A percentile compares a stretch with the other conserved stretches of the same genome.
These are phyloP conservation scores for Ptilodon capucinus DNA, from an alignment of 2,888 invertebrate species.

Conservation along the genomic window DNA sequence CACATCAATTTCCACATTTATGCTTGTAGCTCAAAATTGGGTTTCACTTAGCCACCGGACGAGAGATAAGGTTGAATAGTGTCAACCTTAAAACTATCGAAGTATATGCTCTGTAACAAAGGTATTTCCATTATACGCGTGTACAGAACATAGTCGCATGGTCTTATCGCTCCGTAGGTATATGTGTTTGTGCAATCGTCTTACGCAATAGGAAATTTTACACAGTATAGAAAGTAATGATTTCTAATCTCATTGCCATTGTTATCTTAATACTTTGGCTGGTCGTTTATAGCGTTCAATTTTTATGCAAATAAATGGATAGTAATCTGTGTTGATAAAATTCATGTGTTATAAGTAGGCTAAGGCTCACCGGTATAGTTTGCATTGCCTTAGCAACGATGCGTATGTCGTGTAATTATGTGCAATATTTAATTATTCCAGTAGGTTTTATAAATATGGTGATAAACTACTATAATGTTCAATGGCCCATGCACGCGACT, in stretches of 20 bases:
- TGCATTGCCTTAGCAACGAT: slow-evolving; percentile 47
- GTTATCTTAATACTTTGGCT: slow-evolving; percentile 57
- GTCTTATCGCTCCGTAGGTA: slow-evolving; percentile 47
- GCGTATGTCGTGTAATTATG: slow-evolving; percentile 28
- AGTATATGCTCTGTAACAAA: too few species aligned
- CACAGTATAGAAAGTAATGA: slow-evolving; percentile 63
- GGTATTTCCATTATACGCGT: slow-evolving; percentile 23
- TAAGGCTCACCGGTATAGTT: slow-evolving; percentile 55
- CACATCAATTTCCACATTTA: too few species aligned
- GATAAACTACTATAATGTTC: too few species aligned
- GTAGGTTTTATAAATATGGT: neutral
- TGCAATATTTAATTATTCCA: slow-evolving; percentile 4
- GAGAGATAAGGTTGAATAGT: too few species aligned
- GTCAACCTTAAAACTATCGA: too few species aligned
- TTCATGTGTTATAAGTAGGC: slow-evolving; percentile 44
- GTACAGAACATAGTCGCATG: slow-evolving; percentile 26
- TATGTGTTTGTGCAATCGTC: slow-evolving; percentile 41
- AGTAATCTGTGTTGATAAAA: slow-evolving; percentile 18
- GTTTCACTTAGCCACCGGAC: too few species aligned
- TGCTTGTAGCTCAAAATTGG: too few species aligned
- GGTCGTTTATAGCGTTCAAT: slow-evolving; percentile 26
- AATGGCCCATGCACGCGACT: too few species aligned
- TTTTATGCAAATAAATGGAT: slow-evolving; percentile 30
- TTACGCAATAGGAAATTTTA: slow-evolving; percentile 65
- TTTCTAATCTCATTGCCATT: slow-evolving; percentile 66